Evolutionary conservation across 2,113 vertebrate genomes (phyloP), one percentile per base, ranked within the genome.

Genomic region (Pollimyrus isidori): DNA sequence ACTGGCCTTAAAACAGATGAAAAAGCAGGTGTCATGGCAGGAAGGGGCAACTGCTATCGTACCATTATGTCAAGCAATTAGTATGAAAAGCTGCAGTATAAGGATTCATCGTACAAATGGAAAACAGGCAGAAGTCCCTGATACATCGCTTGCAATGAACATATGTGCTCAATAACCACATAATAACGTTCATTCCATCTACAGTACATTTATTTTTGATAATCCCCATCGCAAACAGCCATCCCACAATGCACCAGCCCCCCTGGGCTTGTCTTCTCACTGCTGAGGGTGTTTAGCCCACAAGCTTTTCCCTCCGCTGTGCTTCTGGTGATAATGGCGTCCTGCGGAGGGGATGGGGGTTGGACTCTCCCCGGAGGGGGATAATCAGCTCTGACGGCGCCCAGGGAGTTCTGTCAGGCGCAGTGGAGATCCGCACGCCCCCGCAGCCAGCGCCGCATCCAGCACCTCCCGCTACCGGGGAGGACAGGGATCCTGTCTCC

Each of bases 281-380:
- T 45, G 49, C 88, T 82, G 73, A 52, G 73, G 35, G 73, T 73
- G 26, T 89, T 89, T 82, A 82, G 48, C 88, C 73, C 73, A 84
- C 82, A 84, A 48, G 49, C 52, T 58, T 39, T 23, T n/a, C n/a
- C 65, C 69, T 88, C 69, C 15, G 23, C 88, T n/a, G 35, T n/a
- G 49, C 23, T 52, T 82, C 88, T 83, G 76, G 73, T 56, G 76
- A 84, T 62, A 83, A 84, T 84, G 80, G 76, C 49, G 53, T 42
- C 76, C 87, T 46, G 82, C 4, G 7, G 45, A 42, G 45, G 82
- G 45, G n/a, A 30, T 42, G 50, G 58, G 62, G 42, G 87, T 17
- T 80, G 30, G 35, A 88, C 23, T 69, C 62, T 89, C 88, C 80
- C 53, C 48, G 19, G 88, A 89, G 88, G 39, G 80, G 52, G 50